Evolutionary conservation across 2,888 invertebrate genomes (phyloP).

Genomic region (Octonoba sinensis): DNA sequence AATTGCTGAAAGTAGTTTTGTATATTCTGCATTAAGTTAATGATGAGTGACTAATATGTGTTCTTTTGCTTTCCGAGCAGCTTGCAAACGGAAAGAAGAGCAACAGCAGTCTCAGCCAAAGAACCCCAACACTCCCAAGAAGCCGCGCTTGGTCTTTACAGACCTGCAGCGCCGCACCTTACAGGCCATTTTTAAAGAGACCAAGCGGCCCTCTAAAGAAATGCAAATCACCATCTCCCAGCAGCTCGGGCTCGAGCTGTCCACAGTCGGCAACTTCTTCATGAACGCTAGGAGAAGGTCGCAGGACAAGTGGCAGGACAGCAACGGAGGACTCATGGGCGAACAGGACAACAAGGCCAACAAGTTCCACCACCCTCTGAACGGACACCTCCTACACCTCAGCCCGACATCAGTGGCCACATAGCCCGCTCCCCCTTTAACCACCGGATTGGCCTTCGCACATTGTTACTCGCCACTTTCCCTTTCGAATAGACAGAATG

Average conservation of each 20-base stretch:
- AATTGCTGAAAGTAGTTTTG: too few species aligned
- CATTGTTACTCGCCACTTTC: not conserved
- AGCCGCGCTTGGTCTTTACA: slow-evolving; percentile 99
- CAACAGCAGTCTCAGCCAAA: slow-evolving; percentile 66
- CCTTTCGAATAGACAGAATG: too few species aligned
- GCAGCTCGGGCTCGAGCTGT: slow-evolving; percentile 95
- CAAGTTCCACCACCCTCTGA: slow-evolving; percentile 28
- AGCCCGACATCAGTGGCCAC: slow-evolving; percentile 33
- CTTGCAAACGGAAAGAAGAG: slow-evolving; percentile 97
- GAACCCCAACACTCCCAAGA: slow-evolving; percentile 84
- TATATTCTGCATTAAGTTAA: too few species aligned
- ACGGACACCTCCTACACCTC: slow-evolving; percentile 45
- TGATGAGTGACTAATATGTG: not conserved
- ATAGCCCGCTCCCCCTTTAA: slow-evolving; percentile 30
- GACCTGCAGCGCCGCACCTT: slow-evolving; percentile 99
- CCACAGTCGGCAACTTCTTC: slow-evolving; percentile 99
- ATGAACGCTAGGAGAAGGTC: slow-evolving; percentile 98
- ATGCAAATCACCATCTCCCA: slow-evolving; percentile 99
- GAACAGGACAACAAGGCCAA: slow-evolving; percentile 45
- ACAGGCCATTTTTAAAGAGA: slow-evolving; percentile 99
- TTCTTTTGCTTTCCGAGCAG: slow-evolving; percentile 73
- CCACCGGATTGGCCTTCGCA: slow-evolving; percentile 12
- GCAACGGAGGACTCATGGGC: slow-evolving; percentile 77
- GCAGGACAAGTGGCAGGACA: slow-evolving; percentile 97
- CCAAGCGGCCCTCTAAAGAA: slow-evolving; percentile 98